Conservation (phyloP, 2,888 invertebrate species). For the Calameuta pallipes region DNA sequence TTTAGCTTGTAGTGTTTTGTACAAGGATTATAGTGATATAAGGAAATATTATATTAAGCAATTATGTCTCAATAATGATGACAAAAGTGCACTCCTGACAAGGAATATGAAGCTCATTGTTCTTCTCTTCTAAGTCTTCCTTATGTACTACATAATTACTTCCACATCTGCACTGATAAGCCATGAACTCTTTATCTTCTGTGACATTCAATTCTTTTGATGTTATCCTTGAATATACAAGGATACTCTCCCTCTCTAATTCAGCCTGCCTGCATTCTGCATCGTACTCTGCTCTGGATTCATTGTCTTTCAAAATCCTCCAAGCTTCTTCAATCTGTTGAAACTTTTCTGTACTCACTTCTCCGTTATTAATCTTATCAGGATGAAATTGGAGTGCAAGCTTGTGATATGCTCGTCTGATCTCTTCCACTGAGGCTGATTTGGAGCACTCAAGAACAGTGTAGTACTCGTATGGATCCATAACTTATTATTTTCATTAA, state of each 20-base stretch:
- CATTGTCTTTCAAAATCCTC: conserved; percentile 74
- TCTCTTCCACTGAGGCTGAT: conserved; percentile 69
- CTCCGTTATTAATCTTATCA: conserved; percentile 69
- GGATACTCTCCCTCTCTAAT: conserved; percentile 68
- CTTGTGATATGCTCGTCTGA: conserved; percentile 74
- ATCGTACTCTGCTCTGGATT: conserved; percentile 75
- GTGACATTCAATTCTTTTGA: conserved; percentile 68
- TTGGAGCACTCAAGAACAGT: conserved; percentile 69
- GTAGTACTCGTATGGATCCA: conserved; percentile 66
- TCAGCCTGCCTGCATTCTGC: conserved; percentile 71
- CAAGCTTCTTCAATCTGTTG: conserved; percentile 77
- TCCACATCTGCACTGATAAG: conserved; percentile 79
- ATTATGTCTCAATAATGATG: conserved; percentile 69
- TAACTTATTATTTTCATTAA: conserved; percentile 7
- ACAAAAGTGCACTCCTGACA: conserved; percentile 83
- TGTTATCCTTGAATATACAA: conserved; percentile 73
- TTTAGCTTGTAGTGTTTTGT: background rate
- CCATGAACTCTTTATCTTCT: conserved; percentile 56
- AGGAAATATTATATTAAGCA: background rate
- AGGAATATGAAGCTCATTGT: conserved; percentile 51
- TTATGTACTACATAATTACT: conserved; percentile 69
- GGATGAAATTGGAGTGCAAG: conserved; percentile 72
- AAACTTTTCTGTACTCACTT: conserved; percentile 60
- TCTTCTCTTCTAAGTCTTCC: conserved; percentile 55
- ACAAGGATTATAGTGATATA: background rate